Percentiles rank a stretch among this genome's conserved stretches.
phyloP scores from a whole-genome alignment of 2,888 invertebrate species.

The Clunio marinus region DNA sequence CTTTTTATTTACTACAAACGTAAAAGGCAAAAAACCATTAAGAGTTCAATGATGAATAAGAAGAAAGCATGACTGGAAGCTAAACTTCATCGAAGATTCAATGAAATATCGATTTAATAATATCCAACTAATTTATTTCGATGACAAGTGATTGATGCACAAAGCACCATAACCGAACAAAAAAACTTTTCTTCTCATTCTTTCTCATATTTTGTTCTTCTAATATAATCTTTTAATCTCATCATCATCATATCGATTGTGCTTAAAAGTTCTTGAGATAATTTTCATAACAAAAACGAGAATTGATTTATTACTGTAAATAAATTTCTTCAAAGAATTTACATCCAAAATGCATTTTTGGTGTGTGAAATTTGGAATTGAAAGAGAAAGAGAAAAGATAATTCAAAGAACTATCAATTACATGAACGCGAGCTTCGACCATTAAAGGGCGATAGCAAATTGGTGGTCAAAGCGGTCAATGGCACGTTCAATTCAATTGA shows the following conservation, averaged over 20 bases:
- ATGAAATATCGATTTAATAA: constrained; percentile 19
- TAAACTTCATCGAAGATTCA: not conserved
- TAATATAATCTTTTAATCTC: not conserved
- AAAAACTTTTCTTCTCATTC: not conserved
- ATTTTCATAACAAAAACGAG: not conserved
- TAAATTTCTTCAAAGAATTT: constrained; percentile 3
- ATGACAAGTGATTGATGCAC: constrained; percentile 36
- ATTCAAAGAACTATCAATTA: constrained; percentile 13
- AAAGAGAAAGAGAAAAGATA: not conserved
- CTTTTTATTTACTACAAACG: too few relatives aligned
- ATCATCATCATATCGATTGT: not conserved
- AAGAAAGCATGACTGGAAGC: constrained; percentile 4
- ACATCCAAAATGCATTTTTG: not conserved
- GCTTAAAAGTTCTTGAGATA: not conserved
- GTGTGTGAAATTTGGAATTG: constrained; percentile 18
- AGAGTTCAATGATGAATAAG: not conserved
- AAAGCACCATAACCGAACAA: constrained; percentile 11
- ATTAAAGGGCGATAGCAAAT: not conserved
- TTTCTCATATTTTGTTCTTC: not conserved
- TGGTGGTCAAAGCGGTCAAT: constrained; percentile 14
- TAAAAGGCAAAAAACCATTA: not conserved
- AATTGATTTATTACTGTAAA: constrained; percentile 29
- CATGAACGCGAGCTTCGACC: not conserved
- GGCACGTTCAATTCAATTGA: not conserved
- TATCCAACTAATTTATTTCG: constrained; percentile 22